A percentile compares a stretch with the other conserved stretches of the same genome.
Conservation (phyloP, 2,113 vertebrate species). For the Lagopus leucura region DNA sequence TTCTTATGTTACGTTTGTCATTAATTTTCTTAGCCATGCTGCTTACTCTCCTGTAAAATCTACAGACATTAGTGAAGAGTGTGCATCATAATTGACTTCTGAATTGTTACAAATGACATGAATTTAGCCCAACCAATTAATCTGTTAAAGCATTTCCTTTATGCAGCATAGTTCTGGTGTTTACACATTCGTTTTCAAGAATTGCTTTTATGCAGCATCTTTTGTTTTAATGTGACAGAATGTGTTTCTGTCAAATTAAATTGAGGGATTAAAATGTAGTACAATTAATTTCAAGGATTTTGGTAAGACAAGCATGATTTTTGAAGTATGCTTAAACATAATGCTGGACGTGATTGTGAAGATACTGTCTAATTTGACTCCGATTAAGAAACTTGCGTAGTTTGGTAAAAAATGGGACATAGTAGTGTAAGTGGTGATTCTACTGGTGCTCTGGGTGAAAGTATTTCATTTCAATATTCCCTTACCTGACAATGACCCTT, state of each 20-base stretch:
- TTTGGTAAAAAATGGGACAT: background rate
- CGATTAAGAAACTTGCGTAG: background rate
- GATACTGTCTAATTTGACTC: background rate
- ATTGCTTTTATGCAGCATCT: background rate
- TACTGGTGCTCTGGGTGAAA: background rate
- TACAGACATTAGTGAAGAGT: background rate
- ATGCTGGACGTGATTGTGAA: background rate
- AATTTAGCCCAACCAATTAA: background rate
- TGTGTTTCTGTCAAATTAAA: background rate
- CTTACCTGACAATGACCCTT: background rate
- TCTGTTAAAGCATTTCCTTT: background rate
- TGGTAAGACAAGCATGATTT: background rate
- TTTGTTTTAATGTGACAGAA: background rate
- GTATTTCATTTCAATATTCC: background rate
- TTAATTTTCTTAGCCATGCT: background rate
- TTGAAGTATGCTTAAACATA: background rate
- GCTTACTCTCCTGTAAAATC: background rate
- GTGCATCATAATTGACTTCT: background rate
- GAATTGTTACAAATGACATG: background rate
- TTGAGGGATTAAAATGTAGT: background rate
- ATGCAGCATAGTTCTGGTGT: background rate
- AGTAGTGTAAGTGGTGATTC: background rate
- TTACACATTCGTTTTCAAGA: background rate
- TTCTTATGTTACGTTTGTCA: background rate
- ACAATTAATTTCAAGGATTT: background rate